A percentile compares a stretch with the other conserved stretches of the same genome.
phyloP scores from a whole-genome alignment of 2,797 vertebrate species.

The Mycteria americana region DNA sequence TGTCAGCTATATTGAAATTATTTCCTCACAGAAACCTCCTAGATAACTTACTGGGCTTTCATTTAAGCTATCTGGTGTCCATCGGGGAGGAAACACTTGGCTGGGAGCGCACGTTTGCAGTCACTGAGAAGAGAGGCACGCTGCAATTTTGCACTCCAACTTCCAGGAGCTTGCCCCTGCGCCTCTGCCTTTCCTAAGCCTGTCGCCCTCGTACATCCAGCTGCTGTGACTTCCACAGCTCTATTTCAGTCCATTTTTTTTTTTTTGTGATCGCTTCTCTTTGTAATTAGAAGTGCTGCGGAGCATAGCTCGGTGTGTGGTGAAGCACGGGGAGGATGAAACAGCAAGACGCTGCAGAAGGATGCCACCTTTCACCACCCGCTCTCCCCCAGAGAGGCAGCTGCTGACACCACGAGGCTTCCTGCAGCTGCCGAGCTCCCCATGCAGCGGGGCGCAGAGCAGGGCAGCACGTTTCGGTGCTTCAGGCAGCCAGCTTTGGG shows the following conservation, averaged over 20 bases:
- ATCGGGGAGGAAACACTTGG: not conserved
- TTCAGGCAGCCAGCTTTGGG: not conserved
- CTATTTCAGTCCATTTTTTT: not conserved
- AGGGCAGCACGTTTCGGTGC: not conserved
- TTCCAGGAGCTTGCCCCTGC: not conserved
- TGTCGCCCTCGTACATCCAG: not conserved
- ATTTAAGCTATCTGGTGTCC: not conserved
- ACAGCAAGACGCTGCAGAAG: not conserved
- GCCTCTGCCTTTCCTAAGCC: not conserved
- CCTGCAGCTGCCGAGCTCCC: not conserved
- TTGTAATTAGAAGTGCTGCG: not conserved
- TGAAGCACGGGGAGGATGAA: not conserved
- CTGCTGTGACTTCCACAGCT: not conserved
- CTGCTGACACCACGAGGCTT: not conserved
- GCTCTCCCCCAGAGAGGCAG: not conserved
- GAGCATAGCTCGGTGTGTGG: not conserved
- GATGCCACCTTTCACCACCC: not conserved
- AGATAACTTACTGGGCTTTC: not conserved
- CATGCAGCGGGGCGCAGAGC: rapidly evolving
- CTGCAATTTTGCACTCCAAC: not conserved
- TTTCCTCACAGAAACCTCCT: not conserved
- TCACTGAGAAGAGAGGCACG: not conserved
- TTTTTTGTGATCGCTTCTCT: not conserved
- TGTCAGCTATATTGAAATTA: not conserved
- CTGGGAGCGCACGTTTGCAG: not conserved